Base-by-base conservation (phyloP, 2,797 vertebrate species). In the Oreonectes daqikongensis region DNA sequence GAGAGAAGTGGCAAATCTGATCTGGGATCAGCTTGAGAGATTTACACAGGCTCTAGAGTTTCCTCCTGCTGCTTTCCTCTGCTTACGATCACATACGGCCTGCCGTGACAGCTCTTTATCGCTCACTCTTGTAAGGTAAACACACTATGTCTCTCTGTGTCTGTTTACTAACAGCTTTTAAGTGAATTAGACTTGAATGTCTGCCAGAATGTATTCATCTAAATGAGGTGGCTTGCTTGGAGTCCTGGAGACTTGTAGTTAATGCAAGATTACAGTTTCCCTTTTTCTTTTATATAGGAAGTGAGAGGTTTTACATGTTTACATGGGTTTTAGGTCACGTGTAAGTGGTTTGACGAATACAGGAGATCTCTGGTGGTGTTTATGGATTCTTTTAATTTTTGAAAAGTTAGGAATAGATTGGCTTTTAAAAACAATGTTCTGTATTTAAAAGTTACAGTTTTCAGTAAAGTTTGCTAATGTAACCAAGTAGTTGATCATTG, bases 91-190 rank as follows among this genome's bases (percentile, higher is more conserved):
- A 42, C 46, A 46, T 20, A 55, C 28, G 15, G 15, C 63, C 68
- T 3, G 4, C 46, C 57, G 59, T 60, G 46, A 57, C 67, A 1
- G 9, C 12, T 48, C 15, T 69, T 46, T 42, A 17, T 50, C 70
- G 50, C 60, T 50, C 40, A 20, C 30, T 82, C 65, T 22, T 38
- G 35, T 14, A 69, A 82, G 82, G 80, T 84, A 84, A 84, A 70
- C 64, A 26, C 70, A 75, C 28, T 66, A 48, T 53, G 44, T 18
- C n/a, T 38, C 22, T 55, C 22, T 63, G 59, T 68, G 30, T 63
- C 60, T 81, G 71, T 78, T 82, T 83, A 71, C 61, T 61, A 61
- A 64, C 22, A 74, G 69, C 57, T 72, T 75, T 64, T 75, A 26
- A 72, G 70, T 61, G 50, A 66, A 55, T 74, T 46, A 69, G 48